A percentile compares a stretch with the other conserved stretches of the same genome.
phyloP scores from a whole-genome alignment of 2,888 invertebrate species.

The Oeneis ivallda region DNA sequence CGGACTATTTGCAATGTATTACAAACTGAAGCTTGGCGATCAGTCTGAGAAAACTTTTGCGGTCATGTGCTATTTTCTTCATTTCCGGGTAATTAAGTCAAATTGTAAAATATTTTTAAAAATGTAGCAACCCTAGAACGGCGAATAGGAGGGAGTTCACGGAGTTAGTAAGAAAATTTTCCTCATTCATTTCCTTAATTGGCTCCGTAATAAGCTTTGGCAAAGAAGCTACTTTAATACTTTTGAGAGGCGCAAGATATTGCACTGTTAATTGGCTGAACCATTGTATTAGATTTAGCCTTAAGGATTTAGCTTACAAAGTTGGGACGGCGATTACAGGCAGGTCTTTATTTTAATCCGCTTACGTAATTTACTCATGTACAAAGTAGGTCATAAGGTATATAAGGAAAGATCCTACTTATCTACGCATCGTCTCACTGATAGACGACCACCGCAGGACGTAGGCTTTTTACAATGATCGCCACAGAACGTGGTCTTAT shows the following conservation, averaged over 20 bases:
- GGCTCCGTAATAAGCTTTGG: constrained; percentile 41
- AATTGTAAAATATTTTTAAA: neutral
- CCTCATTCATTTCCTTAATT: constrained; percentile 47
- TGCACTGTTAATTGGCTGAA: constrained; percentile 34
- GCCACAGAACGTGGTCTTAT: too few relatives aligned
- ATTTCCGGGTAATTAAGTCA: too few relatives aligned
- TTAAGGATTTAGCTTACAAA: constrained; percentile 26
- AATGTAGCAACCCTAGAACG: constrained; percentile 23
- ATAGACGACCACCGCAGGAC: too few relatives aligned
- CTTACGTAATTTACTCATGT: constrained; percentile 1
- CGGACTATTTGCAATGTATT: too few relatives aligned
- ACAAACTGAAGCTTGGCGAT: too few relatives aligned
- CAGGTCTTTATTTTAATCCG: constrained; percentile 24
- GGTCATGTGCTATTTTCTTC: too few relatives aligned
- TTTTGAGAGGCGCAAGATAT: constrained; percentile 38
- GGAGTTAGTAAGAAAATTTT: constrained; percentile 49
- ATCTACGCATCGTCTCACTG: too few relatives aligned
- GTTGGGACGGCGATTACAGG: constrained; percentile 26
- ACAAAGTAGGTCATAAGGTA: neutral
- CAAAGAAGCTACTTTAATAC: constrained; percentile 38
- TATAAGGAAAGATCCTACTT: neutral
- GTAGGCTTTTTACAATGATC: too few relatives aligned
- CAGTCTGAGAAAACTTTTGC: too few relatives aligned
- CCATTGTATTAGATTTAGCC: constrained; percentile 31
- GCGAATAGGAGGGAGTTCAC: constrained; percentile 48